Evolutionary conservation across 2,113 vertebrate genomes (phyloP).

Genomic region (Electrona antarctica): DNA sequence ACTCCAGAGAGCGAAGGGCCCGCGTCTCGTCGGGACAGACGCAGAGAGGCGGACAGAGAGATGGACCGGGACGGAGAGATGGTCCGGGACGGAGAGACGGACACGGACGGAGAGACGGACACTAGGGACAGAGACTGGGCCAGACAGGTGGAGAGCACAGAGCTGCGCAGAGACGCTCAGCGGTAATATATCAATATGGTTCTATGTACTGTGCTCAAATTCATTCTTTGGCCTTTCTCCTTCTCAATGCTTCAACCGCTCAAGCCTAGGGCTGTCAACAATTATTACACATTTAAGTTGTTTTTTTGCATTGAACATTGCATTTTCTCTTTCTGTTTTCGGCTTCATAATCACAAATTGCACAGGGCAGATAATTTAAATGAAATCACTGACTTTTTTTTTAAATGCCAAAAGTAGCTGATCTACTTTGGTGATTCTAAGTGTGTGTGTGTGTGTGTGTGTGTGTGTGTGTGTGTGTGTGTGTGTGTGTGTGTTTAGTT

Average conservation of each 20-base stretch:
- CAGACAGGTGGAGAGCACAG: conserved; percentile 89
- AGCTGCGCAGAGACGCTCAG: conserved; percentile 89
- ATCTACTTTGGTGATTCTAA: background rate
- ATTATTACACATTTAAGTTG: background rate
- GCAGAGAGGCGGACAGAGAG: background rate
- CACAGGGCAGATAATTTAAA: too few relatives aligned
- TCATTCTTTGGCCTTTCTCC: background rate
- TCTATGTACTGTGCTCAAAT: background rate
- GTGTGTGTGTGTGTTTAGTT: conserved; percentile 73
- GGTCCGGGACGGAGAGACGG: background rate
- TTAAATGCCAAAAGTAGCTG: too few relatives aligned
- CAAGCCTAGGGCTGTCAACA: background rate
- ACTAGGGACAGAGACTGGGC: conserved; percentile 79
- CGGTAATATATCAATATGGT: conserved; percentile 74
- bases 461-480: background rate
- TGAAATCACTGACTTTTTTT: too few relatives aligned
- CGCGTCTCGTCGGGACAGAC: conserved; percentile 72
- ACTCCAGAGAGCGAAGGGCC: conserved; percentile 89
- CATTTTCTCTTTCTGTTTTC: too few relatives aligned
- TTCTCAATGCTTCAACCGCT: background rate
- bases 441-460: background rate
- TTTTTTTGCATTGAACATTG: background rate
- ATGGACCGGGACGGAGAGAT: too few relatives aligned
- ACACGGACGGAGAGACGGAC: too few relatives aligned
- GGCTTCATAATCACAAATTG: too few relatives aligned